Conservation (phyloP, 2,888 invertebrate species). For the Anarsia innoxiella region DNA sequence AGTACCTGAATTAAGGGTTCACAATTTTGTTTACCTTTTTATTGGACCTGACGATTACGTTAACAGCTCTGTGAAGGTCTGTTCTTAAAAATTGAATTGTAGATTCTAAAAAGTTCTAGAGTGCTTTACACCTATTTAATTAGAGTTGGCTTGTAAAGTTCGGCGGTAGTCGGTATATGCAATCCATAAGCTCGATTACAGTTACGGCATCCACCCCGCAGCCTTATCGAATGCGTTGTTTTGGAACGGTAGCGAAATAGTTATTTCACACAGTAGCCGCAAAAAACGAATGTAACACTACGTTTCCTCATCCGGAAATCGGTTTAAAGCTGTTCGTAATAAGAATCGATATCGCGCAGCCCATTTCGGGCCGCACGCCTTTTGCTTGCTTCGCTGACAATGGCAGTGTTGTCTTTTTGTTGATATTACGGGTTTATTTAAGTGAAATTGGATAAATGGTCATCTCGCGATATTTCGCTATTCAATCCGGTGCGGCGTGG, state of each 20-base stretch:
- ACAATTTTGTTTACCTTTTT: constrained; percentile 5
- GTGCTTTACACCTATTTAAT: too few species aligned
- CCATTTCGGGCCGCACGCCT: constrained; percentile 24
- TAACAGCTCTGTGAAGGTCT: too few species aligned
- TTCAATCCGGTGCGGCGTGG: constrained; percentile 54
- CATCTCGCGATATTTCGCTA: constrained; percentile 60
- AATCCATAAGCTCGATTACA: constrained; percentile 30
- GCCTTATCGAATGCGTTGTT: constrained; percentile 47
- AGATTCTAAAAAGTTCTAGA: too few species aligned
- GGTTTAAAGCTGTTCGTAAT: constrained; percentile 33
- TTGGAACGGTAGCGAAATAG: constrained; percentile 58
- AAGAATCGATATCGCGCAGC: constrained; percentile 34
- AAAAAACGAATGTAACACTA: constrained; percentile 37
- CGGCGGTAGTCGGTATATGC: too few species aligned
- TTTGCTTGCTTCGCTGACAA: constrained; percentile 45
- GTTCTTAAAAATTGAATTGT: too few species aligned
- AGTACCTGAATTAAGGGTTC: background rate
- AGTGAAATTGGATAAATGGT: constrained; percentile 75
- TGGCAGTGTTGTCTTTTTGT: constrained; percentile 59
- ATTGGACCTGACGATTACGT: constrained; percentile 1
- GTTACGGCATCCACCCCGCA: constrained; percentile 49
- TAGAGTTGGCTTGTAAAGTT: too few species aligned
- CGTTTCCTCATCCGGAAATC: constrained; percentile 26
- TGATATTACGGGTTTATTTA: constrained; percentile 70
- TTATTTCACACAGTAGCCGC: constrained; percentile 43